These are phyloP conservation scores for Euglossa dilemma DNA, from an alignment of 1,140 invertebrate species.

Conservation along the genomic window DNA sequence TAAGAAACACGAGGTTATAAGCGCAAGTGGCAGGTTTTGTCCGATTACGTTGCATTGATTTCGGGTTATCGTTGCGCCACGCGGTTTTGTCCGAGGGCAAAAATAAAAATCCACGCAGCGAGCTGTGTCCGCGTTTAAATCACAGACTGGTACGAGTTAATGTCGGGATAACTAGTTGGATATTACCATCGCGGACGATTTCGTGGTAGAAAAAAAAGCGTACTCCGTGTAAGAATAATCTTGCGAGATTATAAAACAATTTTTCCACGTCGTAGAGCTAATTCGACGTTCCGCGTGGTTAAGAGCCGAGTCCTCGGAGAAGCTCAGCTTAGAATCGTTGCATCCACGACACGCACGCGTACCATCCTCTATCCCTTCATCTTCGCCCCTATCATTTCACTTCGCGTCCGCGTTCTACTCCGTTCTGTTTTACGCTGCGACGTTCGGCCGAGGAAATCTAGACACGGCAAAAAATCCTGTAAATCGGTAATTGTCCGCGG, in stretches of 20 bases:
- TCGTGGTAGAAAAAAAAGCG: neutral
- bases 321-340: neutral
- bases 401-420: conserved; percentile 7
- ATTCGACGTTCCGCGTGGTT: neutral
- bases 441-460: conserved; percentile 11
- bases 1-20: too few species aligned
- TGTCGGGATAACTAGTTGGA: too few species aligned
- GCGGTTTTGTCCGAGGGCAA: too few species aligned
- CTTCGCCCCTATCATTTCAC: conserved; percentile 40
- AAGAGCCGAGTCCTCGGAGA: neutral
- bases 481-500: conserved; percentile 58
- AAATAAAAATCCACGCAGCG: too few species aligned
- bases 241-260: neutral
- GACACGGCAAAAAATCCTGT: conserved; percentile 50
- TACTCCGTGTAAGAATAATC: too few species aligned
- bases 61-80: too few species aligned
- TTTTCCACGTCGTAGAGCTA: neutral
- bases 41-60: too few species aligned
- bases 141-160: too few species aligned
- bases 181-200: too few species aligned
- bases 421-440: neutral
- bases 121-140: too few species aligned
- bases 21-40: too few species aligned
- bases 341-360: neutral
- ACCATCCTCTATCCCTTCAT: neutral